Percentiles rank a stretch among this genome's conserved stretches.
phyloP scores from a whole-genome alignment of 2,797 vertebrate species.

The Mormyrus hasselquistii region DNA sequence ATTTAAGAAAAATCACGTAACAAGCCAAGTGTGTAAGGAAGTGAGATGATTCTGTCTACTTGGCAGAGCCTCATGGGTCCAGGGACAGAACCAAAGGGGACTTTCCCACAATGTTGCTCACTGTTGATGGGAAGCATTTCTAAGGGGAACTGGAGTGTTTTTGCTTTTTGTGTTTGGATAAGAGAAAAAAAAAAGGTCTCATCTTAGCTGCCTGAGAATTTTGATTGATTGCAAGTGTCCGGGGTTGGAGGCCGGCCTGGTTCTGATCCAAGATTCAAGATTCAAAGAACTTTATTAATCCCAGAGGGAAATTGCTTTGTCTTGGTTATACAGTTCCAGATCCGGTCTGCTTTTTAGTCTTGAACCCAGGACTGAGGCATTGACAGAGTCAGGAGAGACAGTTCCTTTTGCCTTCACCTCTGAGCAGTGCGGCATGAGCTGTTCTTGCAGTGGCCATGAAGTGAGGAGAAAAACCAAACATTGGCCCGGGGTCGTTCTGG shows the following conservation, averaged over 20 bases:
- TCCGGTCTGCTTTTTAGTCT: not conserved
- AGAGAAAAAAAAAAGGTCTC: not conserved
- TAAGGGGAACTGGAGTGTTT: not conserved
- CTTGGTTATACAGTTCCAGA: too few relatives aligned
- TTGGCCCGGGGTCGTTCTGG: not conserved
- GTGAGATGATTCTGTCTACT: not conserved
- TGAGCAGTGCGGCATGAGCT: not conserved
- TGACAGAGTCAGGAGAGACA: not conserved
- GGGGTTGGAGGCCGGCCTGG: not conserved
- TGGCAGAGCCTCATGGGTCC: not conserved
- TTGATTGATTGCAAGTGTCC: not conserved
- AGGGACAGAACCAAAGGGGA: not conserved
- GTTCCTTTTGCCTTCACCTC: not conserved
- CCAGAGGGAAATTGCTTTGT: too few relatives aligned
- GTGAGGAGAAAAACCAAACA: not conserved
- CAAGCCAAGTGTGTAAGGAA: not conserved
- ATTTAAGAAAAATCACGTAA: not conserved
- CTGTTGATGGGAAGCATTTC: not conserved
- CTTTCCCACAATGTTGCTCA: not conserved
- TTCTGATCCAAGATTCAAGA: not conserved
- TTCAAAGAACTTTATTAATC: too few relatives aligned
- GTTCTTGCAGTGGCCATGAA: not conserved
- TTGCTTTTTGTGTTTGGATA: not conserved
- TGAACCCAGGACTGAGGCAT: not conserved
- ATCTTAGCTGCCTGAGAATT: not conserved